A percentile compares a stretch with the other conserved stretches of the same genome.
Evolutionary conservation across 2,888 invertebrate genomes (phyloP).

Genomic region (Himalopsyche anomala): DNA sequence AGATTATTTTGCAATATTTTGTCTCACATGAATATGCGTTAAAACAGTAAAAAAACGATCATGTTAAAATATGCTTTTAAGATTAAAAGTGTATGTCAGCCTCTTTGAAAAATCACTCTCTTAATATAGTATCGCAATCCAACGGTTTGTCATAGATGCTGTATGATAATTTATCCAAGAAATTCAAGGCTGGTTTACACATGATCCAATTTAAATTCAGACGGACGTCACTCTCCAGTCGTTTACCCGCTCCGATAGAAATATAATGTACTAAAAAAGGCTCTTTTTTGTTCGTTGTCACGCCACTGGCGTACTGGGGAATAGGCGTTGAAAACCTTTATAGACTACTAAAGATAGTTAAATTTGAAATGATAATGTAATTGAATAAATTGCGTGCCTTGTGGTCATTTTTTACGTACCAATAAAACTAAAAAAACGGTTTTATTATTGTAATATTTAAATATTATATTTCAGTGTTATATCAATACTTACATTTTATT

Average conservation of each 20-base stretch:
- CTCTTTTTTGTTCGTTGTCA: not conserved
- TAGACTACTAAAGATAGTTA: not conserved
- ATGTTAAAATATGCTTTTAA: no score
- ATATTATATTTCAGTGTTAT: no score
- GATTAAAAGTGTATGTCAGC: no score
- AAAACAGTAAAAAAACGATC: no score
- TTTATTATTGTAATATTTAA: no score
- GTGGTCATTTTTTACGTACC: not conserved
- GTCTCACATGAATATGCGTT: no score
- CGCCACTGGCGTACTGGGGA: not conserved
- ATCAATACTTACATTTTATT: no score
- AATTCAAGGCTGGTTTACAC: conserved; percentile 31
- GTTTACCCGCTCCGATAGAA: conserved; percentile 20
- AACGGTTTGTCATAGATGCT: not conserved
- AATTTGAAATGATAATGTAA: conserved; percentile 26
- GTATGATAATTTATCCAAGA: conserved; percentile 12
- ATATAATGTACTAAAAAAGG: conserved; percentile 30
- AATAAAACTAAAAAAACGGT: no score
- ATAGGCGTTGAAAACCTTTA: not conserved
- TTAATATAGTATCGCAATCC: not conserved
- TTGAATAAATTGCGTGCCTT: not conserved
- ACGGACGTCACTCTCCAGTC: conserved; percentile 24
- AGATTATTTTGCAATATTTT: no score
- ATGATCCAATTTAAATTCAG: conserved; percentile 34
- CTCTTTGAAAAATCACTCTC: no score